These are phyloP conservation scores for Zaprionus africanus DNA, from an alignment of 1,140 invertebrate genomes.

Conservation along the genomic window DNA sequence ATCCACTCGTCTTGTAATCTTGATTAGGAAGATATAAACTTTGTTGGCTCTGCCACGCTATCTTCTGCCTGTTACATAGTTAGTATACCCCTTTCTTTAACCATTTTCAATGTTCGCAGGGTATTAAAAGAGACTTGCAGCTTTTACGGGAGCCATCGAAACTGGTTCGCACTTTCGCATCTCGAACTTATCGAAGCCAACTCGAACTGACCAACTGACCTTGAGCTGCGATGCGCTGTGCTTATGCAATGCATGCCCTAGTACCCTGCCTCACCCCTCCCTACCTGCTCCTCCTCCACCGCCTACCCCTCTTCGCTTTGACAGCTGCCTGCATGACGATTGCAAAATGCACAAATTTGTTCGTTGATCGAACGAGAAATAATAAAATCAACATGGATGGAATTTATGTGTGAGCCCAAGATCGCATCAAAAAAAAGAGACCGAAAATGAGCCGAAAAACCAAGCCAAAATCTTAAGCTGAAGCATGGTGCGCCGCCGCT, in stretches of 20 bases:
- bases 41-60: too few relatives aligned
- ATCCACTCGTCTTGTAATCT: too few relatives aligned
- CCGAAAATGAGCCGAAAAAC: slow-evolving; percentile 37
- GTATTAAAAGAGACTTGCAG: slow-evolving; percentile 9
- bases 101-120: background rate
- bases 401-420: slow-evolving; percentile 15
- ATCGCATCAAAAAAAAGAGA: slow-evolving; percentile 48
- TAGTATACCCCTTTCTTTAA: too few relatives aligned
- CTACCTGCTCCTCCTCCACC: slow-evolving; percentile 9
- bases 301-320: slow-evolving; percentile 18
- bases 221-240: slow-evolving; percentile 45
- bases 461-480: slow-evolving; percentile 25
- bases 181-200: background rate
- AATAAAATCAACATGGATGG: slow-evolving; percentile 5
- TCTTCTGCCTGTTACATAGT: too few relatives aligned
- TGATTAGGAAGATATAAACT: too few relatives aligned
- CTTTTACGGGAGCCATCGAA: slow-evolving; percentile 54
- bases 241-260: slow-evolving; percentile 57
- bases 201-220: slow-evolving; percentile 66
- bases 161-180: slow-evolving; percentile 49
- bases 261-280: background rate
- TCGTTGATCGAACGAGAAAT: slow-evolving; percentile 23
- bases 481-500: slow-evolving; percentile 19
- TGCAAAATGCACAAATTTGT: slow-evolving; percentile 66
- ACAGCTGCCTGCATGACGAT: slow-evolving; percentile 35